Evolutionary conservation across 2,888 invertebrate species (phyloP), one percentile per base, ranked within the genome.

Genomic region (Pterostichus madidus): DNA sequence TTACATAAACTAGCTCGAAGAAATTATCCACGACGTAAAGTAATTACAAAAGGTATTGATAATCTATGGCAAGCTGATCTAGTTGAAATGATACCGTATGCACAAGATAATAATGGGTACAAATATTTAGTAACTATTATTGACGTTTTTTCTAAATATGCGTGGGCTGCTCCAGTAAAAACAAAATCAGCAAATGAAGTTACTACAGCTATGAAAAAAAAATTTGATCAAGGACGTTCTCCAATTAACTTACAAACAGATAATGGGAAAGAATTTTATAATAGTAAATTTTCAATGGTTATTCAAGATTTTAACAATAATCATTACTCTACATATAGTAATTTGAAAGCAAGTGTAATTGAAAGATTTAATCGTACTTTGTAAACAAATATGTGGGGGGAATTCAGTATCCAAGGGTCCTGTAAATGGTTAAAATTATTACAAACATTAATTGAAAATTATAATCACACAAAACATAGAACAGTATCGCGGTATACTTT

Each of bases 61-160:
- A 89, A 90, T 84, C 85, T 89, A 13, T 89, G 88, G 89, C 90
- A 90, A 87, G 88, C 88, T 24, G 90, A 90, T 87, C 85, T 90
- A 5, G 88, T 87, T 13, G 87, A 88, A 83, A 87, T 89, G 87
- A 83, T 83, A 35, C 80, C 84, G 15, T 87, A 87, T 86, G 73
- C 87, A 10, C 84, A 82, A 52, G 83, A 86, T 31, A 90, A 89
- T 84, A 87, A 86, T 13, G 86, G 86, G 6, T 87, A 84, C 83
- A 87, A 87, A 83, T 89, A 87, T 83, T 84, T 90, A 86, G 80
- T 88, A 71, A 86, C 86, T 13, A 84, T 87, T 35, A 88, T 87
- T 52, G 87, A 88, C 84, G 84, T 84, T 6, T 87, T 88, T 85
- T 89, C 88, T 4, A 90, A 90, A 86, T 90, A 85, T 86, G 86